A percentile compares a stretch with the other conserved stretches of the same genome.
phyloP scores from a whole-genome alignment of 2,113 vertebrate genomes.

The Apistogramma diplotaenia region DNA sequence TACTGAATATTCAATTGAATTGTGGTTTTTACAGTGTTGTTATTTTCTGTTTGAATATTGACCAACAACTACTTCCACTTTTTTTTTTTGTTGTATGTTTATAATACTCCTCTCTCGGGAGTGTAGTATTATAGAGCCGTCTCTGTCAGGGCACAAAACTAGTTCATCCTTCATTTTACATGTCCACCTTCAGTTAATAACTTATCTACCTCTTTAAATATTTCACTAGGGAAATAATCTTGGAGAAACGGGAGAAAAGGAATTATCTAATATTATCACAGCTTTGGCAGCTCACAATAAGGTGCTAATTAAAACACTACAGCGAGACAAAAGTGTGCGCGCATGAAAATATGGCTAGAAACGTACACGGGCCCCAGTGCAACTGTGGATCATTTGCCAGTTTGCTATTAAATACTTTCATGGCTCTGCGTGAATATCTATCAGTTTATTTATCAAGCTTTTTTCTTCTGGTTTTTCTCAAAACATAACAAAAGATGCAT shows the following conservation, averaged over 20 bases:
- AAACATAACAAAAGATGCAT: not conserved
- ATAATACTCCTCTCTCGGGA: not conserved
- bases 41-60: not conserved
- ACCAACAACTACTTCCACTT: not conserved
- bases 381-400: constrained; percentile 7
- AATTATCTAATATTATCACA: constrained; percentile 28
- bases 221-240: constrained; percentile 7
- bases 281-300: constrained; percentile 42
- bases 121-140: not conserved
- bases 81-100: not conserved
- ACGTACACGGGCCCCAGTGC: not conserved
- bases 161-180: not conserved
- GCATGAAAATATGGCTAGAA: not conserved
- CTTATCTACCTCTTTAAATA: not conserved
- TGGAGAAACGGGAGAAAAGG: not conserved
- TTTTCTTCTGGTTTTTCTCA: not conserved
- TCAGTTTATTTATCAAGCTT: too few species aligned
- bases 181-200: not conserved
- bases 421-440: too few species aligned
- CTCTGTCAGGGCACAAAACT: not conserved
- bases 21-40: not conserved
- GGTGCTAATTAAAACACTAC: constrained; percentile 53
- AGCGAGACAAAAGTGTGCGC: constrained; percentile 1
- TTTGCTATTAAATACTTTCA: constrained; percentile 30
- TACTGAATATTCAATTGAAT: not conserved